Evolutionary conservation across 2,888 invertebrate genomes (phyloP).

Genomic region (Tenthredo mesomela): DNA sequence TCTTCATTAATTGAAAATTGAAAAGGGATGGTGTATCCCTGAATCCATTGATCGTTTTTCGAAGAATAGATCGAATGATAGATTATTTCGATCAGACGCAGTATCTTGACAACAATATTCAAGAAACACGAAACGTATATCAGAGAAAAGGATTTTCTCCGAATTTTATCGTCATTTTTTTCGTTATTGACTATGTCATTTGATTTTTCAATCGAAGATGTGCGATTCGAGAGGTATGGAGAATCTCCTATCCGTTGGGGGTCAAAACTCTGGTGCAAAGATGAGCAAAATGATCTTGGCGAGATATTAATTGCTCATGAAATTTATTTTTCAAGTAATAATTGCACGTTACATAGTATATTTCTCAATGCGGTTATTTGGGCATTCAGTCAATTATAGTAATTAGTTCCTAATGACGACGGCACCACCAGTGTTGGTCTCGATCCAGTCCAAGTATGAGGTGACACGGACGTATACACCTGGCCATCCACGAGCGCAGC

Average conservation of each 20-base stretch:
- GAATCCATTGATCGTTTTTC: no score
- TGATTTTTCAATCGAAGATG: no score
- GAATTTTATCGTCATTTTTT: no score
- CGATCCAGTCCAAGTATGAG: conserved; percentile 65
- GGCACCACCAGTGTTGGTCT: conserved; percentile 50
- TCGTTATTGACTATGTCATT: no score
- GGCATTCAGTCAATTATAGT: not conserved
- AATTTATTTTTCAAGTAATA: not conserved
- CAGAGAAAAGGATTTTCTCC: conserved; percentile 55
- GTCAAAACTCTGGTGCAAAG: not conserved
- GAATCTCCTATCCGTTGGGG: not conserved
- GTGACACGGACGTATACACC: conserved; percentile 67
- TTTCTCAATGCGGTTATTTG: not conserved
- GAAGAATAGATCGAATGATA: no score
- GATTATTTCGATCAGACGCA: no score
- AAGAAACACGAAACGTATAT: not conserved
- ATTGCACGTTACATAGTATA: not conserved
- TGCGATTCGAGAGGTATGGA: no score
- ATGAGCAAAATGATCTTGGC: not conserved
- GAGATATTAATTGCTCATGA: not conserved
- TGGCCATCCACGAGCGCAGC: conserved; percentile 67
- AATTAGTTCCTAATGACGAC: not conserved
- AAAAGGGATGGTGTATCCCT: no score
- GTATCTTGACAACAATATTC: no score
- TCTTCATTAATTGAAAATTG: no score